These are phyloP conservation scores for Lepidurus apus DNA, from an alignment of 1,140 invertebrate genomes.

Conservation along the genomic window DNA sequence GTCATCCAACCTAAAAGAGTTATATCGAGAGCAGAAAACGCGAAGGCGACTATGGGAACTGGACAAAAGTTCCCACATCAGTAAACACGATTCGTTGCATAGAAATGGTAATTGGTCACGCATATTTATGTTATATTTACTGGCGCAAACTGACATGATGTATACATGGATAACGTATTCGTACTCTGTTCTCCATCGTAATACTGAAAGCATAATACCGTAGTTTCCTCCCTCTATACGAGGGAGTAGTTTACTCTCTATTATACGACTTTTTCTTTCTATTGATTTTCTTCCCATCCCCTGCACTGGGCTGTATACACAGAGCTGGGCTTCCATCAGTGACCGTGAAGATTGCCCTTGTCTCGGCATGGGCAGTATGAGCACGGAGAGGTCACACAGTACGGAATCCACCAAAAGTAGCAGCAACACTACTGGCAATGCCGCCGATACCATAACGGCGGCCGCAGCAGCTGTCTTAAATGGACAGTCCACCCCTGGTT, in stretches of 20 bases:
- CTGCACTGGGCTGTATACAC: slow-evolving; percentile 1
- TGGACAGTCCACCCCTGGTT: slow-evolving; percentile 38
- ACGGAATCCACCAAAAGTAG: slow-evolving; percentile 22
- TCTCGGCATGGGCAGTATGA: slow-evolving; percentile 36
- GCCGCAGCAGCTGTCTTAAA: slow-evolving; percentile 33
- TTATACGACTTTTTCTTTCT: not conserved
- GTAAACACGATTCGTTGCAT: not conserved
- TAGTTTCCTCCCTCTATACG: not conserved
- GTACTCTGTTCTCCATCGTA: not conserved
- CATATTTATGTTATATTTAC: too few relatives aligned
- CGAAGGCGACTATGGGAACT: not conserved
- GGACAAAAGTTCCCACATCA: not conserved
- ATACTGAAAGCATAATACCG: not conserved
- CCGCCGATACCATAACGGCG: not conserved
- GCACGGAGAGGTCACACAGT: slow-evolving; percentile 30
- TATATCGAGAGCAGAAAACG: not conserved
- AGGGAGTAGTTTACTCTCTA: not conserved
- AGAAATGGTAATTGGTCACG: not conserved
- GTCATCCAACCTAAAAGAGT: not conserved
- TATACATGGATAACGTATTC: too few relatives aligned
- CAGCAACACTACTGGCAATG: slow-evolving; percentile 18
- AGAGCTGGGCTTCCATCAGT: slow-evolving; percentile 7
- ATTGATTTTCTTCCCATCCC: slow-evolving; percentile 22
- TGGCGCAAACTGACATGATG: too few relatives aligned
- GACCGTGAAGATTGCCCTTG: slow-evolving; percentile 7